A percentile compares a stretch with the other conserved stretches of the same genome.
phyloP scores from a whole-genome alignment of 2,888 invertebrate species.

The Lobophora halterata region DNA sequence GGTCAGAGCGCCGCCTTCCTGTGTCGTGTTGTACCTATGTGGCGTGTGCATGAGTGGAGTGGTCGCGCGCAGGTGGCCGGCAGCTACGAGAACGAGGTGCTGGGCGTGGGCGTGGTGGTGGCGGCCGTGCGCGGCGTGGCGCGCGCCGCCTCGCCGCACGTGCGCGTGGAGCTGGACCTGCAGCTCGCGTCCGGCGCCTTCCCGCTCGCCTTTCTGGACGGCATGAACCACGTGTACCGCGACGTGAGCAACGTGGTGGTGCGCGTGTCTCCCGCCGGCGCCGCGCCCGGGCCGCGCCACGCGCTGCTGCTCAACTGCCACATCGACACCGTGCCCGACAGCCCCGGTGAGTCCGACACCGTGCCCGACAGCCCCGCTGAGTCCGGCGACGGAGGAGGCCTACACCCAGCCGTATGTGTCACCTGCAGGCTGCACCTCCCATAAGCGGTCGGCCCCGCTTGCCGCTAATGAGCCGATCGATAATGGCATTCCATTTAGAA shows the following conservation, averaged over 20 bases:
- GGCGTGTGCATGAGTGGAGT: not conserved
- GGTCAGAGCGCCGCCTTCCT: too few species aligned
- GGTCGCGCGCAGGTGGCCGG: constrained; percentile 80
- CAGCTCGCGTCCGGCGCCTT: constrained; percentile 88
- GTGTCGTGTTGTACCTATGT: too few species aligned
- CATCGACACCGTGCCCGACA: constrained; percentile 28
- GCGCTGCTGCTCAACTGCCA: constrained; percentile 80
- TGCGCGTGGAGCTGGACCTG: constrained; percentile 83
- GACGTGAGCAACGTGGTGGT: constrained; percentile 91
- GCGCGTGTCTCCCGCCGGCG: constrained; percentile 63
- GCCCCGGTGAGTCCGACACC: constrained; percentile 24
- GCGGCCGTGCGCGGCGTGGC: constrained; percentile 76
- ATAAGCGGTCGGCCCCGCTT: too few species aligned
- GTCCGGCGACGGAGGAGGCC: not conserved
- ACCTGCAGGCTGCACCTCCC: too few species aligned
- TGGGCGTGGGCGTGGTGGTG: constrained; percentile 82
- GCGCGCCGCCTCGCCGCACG: constrained; percentile 72
- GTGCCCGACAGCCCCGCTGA: constrained; percentile 27
- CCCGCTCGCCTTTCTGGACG: constrained; percentile 87
- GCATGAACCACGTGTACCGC: constrained; percentile 91
- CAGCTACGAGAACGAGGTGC: constrained; percentile 90
- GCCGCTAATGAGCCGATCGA: too few species aligned
- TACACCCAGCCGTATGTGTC: not conserved
- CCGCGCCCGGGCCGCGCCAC: constrained; percentile 60
- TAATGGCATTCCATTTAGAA: too few species aligned